These are phyloP conservation scores for Drosophila nigritarsus DNA, from an alignment of 2,888 invertebrate genomes.

Conservation along the genomic window DNA sequence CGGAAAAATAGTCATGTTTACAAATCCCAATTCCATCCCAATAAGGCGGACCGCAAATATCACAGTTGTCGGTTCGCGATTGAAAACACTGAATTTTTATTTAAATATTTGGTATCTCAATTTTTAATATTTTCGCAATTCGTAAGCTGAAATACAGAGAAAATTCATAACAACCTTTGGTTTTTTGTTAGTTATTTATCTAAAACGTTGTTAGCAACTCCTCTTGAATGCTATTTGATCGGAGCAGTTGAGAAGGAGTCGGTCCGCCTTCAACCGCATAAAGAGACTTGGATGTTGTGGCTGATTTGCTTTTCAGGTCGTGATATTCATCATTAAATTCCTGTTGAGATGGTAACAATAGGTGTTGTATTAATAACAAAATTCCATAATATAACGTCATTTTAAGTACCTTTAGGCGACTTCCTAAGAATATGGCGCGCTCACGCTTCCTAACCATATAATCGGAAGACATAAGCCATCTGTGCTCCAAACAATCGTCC, in stretches of 20 bases:
- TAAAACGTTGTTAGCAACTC: constrained; percentile 88
- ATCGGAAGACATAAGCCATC: constrained; percentile 97
- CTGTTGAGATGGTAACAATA: constrained; percentile 70
- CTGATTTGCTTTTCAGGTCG: constrained; percentile 88
- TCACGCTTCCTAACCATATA: constrained; percentile 97
- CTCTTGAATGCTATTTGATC: constrained; percentile 94
- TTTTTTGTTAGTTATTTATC: constrained; percentile 31
- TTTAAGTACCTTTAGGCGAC: constrained; percentile 89
- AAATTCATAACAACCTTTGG: constrained; percentile 14
- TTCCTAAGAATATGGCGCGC: constrained; percentile 93
- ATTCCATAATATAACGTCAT: not conserved
- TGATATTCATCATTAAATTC: constrained; percentile 93
- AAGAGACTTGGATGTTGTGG: constrained; percentile 87
- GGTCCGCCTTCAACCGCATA: constrained; percentile 87
- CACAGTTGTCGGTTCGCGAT: not conserved
- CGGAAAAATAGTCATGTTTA: not conserved
- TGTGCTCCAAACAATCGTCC: constrained; percentile 97
- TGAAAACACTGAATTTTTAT: not conserved
- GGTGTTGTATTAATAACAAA: not conserved
- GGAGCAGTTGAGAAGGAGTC: constrained; percentile 87
- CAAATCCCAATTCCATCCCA: not conserved
- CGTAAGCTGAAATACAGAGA: constrained; percentile 44
- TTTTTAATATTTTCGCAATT: constrained; percentile 30
- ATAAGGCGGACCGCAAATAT: not conserved
- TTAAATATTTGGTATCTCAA: constrained; percentile 31